These are phyloP conservation scores for Emydura subglobosa DNA, from an alignment of 2,113 vertebrate species.

Conservation along the genomic window DNA sequence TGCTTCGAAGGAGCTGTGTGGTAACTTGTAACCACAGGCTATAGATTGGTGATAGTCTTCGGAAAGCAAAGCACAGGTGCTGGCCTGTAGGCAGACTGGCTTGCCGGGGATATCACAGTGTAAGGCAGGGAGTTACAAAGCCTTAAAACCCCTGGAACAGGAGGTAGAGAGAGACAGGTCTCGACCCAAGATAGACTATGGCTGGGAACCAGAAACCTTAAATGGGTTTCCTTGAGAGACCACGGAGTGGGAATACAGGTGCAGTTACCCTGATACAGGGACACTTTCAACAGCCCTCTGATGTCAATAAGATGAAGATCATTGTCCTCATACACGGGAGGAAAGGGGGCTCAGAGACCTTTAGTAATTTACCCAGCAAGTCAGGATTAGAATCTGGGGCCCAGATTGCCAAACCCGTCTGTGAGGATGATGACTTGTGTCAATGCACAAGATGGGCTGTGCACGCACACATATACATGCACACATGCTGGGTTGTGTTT, in stretches of 20 bases:
- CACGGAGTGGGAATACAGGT: background rate
- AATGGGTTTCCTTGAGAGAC: background rate
- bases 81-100: background rate
- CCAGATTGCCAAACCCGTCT: background rate
- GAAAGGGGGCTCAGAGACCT: rapidly evolving
- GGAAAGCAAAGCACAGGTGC: background rate
- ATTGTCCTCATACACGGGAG: background rate
- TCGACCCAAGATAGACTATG: background rate
- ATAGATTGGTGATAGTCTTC: background rate
- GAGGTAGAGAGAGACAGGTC: background rate
- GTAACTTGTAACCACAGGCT: background rate
- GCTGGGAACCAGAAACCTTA: background rate
- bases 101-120: background rate
- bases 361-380: rapidly evolving
- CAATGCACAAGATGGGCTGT: rapidly evolving
- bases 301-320: background rate
- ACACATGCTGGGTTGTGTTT: background rate
- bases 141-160: background rate
- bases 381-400: background rate
- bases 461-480: background rate
- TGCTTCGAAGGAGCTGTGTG: background rate
- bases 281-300: background rate
- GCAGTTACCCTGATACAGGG: background rate
- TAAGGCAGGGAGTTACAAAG: background rate
- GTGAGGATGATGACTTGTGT: background rate